These are phyloP conservation scores for Cottus gobio DNA, from an alignment of 2,113 vertebrate genomes.

Conservation along the genomic window DNA sequence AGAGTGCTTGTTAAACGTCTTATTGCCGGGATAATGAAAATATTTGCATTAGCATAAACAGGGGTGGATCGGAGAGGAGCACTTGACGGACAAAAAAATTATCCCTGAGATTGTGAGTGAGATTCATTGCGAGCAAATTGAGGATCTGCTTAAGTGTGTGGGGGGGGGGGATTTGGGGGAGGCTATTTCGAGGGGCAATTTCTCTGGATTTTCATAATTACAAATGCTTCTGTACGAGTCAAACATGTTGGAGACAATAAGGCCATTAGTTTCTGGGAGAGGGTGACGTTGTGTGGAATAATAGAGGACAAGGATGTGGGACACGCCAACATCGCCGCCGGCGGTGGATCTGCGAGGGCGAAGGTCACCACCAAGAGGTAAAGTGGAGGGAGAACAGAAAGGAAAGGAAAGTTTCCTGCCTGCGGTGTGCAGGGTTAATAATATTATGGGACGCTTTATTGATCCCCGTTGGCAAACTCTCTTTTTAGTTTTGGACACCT, in stretches of 20 bases:
- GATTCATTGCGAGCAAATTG: conserved; percentile 20
- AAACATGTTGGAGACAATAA: conserved; percentile 17
- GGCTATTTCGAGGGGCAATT: conserved; percentile 24
- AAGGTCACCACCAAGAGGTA: conserved; percentile 40
- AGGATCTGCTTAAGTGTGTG: background rate
- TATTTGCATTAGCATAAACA: conserved; percentile 52
- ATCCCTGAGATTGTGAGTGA: conserved; percentile 42
- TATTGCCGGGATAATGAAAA: conserved; percentile 69
- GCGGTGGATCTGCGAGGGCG: conserved; percentile 14
- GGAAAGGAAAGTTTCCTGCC: too few species aligned
- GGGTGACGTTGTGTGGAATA: background rate
- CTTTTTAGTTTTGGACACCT: conserved; percentile 20
- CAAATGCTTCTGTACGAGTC: conserved; percentile 6
- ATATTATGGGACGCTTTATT: conserved; percentile 24
- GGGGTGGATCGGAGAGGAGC: conserved; percentile 21
- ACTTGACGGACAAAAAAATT: conserved; percentile 31
- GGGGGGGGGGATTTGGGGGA: conserved; percentile 14
- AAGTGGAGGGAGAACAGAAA: too few species aligned
- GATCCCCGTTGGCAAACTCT: conserved; percentile 17
- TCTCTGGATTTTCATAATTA: conserved; percentile 25
- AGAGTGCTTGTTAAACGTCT: conserved; percentile 68
- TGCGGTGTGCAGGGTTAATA: too few species aligned
- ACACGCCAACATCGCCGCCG: conserved; percentile 13
- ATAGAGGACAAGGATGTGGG: background rate
- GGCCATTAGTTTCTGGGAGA: background rate